Evolutionary conservation across 2,113 vertebrate genomes (phyloP), one percentile per base, ranked within the genome.

Genomic region (Rallus limicola): DNA sequence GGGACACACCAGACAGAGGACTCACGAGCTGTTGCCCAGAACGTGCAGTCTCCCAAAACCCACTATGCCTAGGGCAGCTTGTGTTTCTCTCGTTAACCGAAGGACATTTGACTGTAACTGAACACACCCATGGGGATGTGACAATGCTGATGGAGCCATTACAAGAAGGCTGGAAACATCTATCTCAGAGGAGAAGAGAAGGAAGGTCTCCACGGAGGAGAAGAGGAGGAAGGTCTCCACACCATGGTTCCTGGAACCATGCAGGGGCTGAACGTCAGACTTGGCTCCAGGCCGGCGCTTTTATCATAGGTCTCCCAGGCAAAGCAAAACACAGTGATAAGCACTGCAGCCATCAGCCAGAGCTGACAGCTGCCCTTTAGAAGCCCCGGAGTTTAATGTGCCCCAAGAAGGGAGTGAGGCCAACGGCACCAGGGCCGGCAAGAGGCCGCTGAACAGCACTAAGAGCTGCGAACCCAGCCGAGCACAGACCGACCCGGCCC

Each of bases 401-500:
- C 10, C 28, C 38, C 31, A 21, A 60, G 56, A 40, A 33, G 28
- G 8, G 28, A 29, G 9, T 18, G 36, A 72, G 13, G 6, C 42
- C 16, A 1, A 15, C 52, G 31, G 6, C 42, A 4, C 1, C 26
- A 42, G 20, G 34, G 19, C 31, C 34, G 15, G 31, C 31, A 36
- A 17, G 13, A 8, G 48, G 20, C 53, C 59, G 21, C 67, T 15
- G 2, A 67, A 56, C 20, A 26, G 68, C 46, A 40, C 20, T 16
- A 28, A n/a, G 13, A 36, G 60, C 13, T 33, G 3, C 2, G 28
- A 42, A 42, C 3, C 4, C 26, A 50, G 65, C 31, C 58, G 0
- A 8, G 64, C 23, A 38, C 21, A 29, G 10, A 12, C 42, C 4
- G 13, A 13, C 34, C 6, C 1, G 3, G 13, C 0, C 33, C 2